Percentiles rank a stretch among this genome's conserved stretches.
Evolutionary conservation across 2,888 invertebrate genomes (phyloP).

Genomic region (Podotricha telesiphe): DNA sequence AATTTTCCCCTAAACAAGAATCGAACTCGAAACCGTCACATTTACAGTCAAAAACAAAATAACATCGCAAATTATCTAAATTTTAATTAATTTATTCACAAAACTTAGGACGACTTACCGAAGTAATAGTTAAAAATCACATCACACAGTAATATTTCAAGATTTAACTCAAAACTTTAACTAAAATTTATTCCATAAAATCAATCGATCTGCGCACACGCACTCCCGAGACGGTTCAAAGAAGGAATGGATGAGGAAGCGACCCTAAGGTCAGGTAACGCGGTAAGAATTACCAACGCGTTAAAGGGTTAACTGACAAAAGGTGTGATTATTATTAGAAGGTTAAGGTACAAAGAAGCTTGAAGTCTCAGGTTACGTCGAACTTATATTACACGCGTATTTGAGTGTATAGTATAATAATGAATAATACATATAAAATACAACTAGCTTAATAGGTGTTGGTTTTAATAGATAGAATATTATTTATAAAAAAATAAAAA

Average conservation of each 20-base stretch:
- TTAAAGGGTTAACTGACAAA: constrained; percentile 81
- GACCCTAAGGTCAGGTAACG: constrained; percentile 78
- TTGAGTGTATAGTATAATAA: constrained; percentile 52
- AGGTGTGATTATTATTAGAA: constrained; percentile 77
- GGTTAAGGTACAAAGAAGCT: constrained; percentile 70
- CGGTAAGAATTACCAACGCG: constrained; percentile 76
- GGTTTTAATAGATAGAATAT: no score
- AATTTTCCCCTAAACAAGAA: neutral
- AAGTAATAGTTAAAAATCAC: neutral
- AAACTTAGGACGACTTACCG: neutral
- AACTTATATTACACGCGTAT: constrained; percentile 63
- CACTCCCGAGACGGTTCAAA: constrained; percentile 68
- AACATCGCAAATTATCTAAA: neutral
- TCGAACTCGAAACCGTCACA: neutral
- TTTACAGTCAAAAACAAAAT: neutral
- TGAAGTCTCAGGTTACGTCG: constrained; percentile 66
- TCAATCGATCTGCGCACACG: constrained; percentile 68
- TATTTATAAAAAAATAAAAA: no score
- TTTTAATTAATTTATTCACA: neutral
- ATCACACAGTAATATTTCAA: constrained; percentile 13
- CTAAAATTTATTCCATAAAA: constrained; percentile 29
- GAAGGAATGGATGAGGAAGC: constrained; percentile 80
- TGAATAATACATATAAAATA: neutral
- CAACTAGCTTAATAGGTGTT: neutral
- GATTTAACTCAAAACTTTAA: neutral